phyloP scores from a whole-genome alignment of 2,888 invertebrate species.

The Limnephilus lunatus region DNA sequence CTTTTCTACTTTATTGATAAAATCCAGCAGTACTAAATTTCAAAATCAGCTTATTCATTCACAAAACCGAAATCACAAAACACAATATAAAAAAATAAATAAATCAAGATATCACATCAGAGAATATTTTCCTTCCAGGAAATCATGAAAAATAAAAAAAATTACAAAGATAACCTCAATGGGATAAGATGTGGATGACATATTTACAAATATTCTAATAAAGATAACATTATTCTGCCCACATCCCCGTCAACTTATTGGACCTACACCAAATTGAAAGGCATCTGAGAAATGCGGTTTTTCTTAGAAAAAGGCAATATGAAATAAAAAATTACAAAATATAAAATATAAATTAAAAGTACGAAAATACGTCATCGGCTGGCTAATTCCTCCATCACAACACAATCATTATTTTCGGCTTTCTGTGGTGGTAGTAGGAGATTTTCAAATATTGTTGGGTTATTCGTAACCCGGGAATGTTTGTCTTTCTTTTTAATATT shows the following conservation, averaged over 20 bases:
- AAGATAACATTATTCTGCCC: conserved; percentile 62
- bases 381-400: too few relatives aligned
- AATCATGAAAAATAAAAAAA: conserved; percentile 60
- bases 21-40: background rate
- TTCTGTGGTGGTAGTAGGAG: too few relatives aligned
- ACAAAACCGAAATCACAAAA: background rate
- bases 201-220: conserved; percentile 64
- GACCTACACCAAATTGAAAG: conserved; percentile 65
- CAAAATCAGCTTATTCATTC: background rate
- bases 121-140: background rate
- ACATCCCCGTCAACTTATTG: conserved; percentile 51
- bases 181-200: conserved; percentile 59
- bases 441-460: too few relatives aligned
- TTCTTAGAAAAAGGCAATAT: background rate
- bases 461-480: too few relatives aligned
- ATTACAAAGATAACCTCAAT: conserved; percentile 47
- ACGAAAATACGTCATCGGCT: too few relatives aligned
- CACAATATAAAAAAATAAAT: background rate
- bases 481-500: too few relatives aligned
- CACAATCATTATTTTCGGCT: too few relatives aligned
- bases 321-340: background rate
- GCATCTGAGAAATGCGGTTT: conserved; percentile 28
- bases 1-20: background rate
- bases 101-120: background rate
- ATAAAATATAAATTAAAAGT: background rate